Base-by-base conservation (phyloP, 2,888 invertebrate species). In the Catocala nupta region DNA sequence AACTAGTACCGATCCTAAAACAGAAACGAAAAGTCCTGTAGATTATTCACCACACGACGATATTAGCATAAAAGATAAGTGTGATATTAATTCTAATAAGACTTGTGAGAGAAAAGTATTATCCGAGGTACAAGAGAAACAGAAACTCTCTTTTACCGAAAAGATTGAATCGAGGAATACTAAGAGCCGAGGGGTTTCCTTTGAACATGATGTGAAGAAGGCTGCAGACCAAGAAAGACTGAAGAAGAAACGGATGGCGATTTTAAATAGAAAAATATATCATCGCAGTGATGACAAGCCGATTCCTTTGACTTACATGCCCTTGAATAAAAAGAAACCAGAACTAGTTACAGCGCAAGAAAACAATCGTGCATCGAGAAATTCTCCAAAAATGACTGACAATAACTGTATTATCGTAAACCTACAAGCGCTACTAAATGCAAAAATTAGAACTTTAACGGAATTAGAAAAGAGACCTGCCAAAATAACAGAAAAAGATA, bases 121-220 rank as follows among this genome's bases (percentile, higher is more conserved):
- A 33, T 85, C 83, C 7, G 82, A 88, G 74, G 85, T 89, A n/a
- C 88, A 88, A 75, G 88, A 88, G 63, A 88, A 83, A 68, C 75
- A 80, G 36, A 75, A 73, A 47, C 13, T 63, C 6, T 16, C 16
- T 55, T 68, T 76, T 54, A 65, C 66, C 6, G 68, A 75, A 25
- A 77, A 71, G 57, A 36, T 55, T 39, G 70, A 70, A 36, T 12
- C 54, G 5, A 75, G 71, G 55, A 70, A 42, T 25, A 45, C 39
- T 36, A 79, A 65, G 73, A 74, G 55, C 54, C 63, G 68, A 63
- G 67, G 49, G 39, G 9, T 61, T 16, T 52, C 66, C 1, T 59
- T 65, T 25, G 75, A 77, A 50, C 68, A 55, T 16, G 69, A 71
- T 16, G 51, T 70, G 43, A 78, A 73, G 42, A 71, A 77, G 6